Evolutionary conservation across 1,140 invertebrate species (phyloP).

Genomic region (Drosophila chauvacae): DNA sequence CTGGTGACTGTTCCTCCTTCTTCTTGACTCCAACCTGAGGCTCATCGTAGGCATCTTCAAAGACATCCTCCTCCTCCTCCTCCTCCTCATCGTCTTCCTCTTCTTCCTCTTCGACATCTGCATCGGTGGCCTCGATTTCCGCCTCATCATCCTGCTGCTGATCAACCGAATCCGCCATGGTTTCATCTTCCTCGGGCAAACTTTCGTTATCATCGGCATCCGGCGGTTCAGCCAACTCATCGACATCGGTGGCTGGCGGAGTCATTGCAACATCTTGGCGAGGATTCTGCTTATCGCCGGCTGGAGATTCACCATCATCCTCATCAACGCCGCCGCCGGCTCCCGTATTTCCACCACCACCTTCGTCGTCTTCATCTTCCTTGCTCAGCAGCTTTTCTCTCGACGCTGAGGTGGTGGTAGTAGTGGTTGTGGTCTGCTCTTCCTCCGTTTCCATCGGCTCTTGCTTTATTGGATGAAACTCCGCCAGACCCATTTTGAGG

Average conservation of each 20-base stretch:
- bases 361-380: conserved; percentile 33
- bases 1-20: conserved; percentile 15
- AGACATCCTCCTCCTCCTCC: conserved; percentile 36
- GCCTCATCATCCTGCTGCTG: conserved; percentile 62
- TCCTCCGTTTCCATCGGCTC: conserved; percentile 55
- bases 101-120: conserved; percentile 67
- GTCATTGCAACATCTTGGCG: conserved; percentile 64
- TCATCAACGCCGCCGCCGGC: conserved; percentile 5
- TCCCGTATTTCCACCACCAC: conserved; percentile 1
- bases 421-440: conserved; percentile 47
- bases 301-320: background rate
- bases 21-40: conserved; percentile 10
- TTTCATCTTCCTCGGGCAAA: conserved; percentile 62
- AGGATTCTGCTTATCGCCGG: conserved; percentile 32
- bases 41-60: conserved; percentile 63
- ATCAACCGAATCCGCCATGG: conserved; percentile 66
- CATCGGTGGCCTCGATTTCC: conserved; percentile 74
- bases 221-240: conserved; percentile 40
- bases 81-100: conserved; percentile 57
- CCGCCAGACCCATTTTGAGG: conserved; percentile 40
- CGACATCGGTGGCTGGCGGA: conserved; percentile 69
- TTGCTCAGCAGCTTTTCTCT: conserved; percentile 45
- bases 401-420: conserved; percentile 33
- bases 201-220: conserved; percentile 50
- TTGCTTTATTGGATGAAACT: conserved; percentile 38